These are phyloP conservation scores for Erpetoichthys calabaricus DNA, from an alignment of 2,797 vertebrate genomes.

Conservation along the genomic window DNA sequence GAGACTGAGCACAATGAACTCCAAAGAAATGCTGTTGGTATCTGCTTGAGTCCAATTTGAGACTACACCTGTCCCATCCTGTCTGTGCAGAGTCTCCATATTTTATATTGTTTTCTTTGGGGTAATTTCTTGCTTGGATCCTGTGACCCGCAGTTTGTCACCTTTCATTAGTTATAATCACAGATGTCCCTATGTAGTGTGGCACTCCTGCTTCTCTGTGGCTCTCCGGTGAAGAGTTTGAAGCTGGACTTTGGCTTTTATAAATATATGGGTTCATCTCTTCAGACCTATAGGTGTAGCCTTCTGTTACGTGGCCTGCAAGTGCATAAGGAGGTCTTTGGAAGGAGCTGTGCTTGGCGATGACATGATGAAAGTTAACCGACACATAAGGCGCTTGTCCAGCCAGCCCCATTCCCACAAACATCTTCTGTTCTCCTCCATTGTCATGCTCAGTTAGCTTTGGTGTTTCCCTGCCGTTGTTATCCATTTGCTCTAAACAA, in stretches of 20 bases:
- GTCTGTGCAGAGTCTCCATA: too few species aligned
- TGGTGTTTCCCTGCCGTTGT: slow-evolving; percentile 21
- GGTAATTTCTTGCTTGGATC: too few species aligned
- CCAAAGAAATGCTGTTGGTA: too few species aligned
- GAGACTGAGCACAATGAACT: too few species aligned
- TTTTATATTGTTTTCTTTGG: too few species aligned
- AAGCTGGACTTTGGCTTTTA: slow-evolving; percentile 52
- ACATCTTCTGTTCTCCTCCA: slow-evolving; percentile 31
- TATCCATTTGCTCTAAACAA: slow-evolving; percentile 23
- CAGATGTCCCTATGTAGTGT: slow-evolving; percentile 75
- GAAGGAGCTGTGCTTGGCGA: slow-evolving; percentile 58
- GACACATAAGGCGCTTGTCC: slow-evolving; percentile 62
- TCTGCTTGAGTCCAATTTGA: too few species aligned
- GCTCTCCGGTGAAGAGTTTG: slow-evolving; percentile 44
- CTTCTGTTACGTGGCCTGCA: slow-evolving; percentile 36
- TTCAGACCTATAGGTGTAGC: slow-evolving; percentile 35
- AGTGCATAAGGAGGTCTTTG: slow-evolving; percentile 41
- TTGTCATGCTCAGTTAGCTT: slow-evolving; percentile 29
- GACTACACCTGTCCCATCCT: too few species aligned
- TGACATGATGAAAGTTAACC: slow-evolving; percentile 68
- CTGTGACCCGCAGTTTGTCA: slow-evolving; percentile 34
- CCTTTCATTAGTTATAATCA: slow-evolving; percentile 80
- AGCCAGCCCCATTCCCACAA: slow-evolving; percentile 34
- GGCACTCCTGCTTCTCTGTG: slow-evolving; percentile 50
- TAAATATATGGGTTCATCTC: slow-evolving; percentile 43